phyloP scores from a whole-genome alignment of 2,113 vertebrate genomes.

The Gopherus evgoodei region DNA sequence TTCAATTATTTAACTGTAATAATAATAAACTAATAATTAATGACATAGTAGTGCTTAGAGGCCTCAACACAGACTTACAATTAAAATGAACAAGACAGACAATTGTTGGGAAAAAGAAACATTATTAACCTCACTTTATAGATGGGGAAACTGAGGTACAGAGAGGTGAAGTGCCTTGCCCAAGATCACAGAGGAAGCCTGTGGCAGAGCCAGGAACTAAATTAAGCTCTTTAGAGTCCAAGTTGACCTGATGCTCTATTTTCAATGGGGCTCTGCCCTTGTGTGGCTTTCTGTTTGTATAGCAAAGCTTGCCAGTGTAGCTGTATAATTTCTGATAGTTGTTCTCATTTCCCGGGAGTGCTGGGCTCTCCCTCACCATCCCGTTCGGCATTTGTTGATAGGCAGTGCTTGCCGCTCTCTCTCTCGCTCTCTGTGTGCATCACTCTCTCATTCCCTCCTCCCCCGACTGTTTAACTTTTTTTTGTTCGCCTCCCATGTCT shows the following conservation, averaged over 20 bases:
- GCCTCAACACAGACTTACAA: not conserved
- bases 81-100: not conserved
- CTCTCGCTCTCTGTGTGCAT: not conserved
- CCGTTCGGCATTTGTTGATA: not conserved
- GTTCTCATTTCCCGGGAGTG: not conserved
- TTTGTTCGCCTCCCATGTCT: not conserved
- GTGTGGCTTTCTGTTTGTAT: not conserved
- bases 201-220: not conserved
- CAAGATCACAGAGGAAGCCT: not conserved
- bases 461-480: not conserved
- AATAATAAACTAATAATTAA: not conserved
- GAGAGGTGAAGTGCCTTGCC: not conserved
- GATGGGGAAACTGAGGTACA: not conserved
- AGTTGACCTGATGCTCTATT: not conserved
- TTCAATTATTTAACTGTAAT: not conserved
- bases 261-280: not conserved
- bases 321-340: not conserved
- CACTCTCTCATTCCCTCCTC: not conserved
- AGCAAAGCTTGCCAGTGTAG: not conserved
- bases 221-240: not conserved
- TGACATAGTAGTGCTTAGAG: not conserved
- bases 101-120: not conserved
- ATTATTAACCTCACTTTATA: not conserved
- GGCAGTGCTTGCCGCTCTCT: not conserved
- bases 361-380: not conserved